Base-by-base conservation (phyloP, 2,113 vertebrate species). In the Cyphomyrus plagiostoma region DNA sequence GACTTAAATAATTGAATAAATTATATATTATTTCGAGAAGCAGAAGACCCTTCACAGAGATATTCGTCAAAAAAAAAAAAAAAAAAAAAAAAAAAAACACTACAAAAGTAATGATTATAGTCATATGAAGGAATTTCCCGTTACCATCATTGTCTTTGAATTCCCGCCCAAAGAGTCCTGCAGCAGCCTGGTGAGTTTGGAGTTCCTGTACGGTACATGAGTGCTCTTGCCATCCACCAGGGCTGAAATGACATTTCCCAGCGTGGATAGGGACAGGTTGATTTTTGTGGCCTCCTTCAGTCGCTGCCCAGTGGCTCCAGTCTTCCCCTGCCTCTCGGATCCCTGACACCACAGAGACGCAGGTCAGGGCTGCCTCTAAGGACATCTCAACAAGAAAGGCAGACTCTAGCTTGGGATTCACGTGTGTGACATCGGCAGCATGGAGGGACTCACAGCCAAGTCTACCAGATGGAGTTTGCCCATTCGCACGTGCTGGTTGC, bases 91-190 rank as follows among this genome's bases (percentile, higher is more conserved):
- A 58, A 58, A 23, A 66, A 0, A 3, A 66, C 10, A 11, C 58
- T 66, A 66, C 9, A 66, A 11, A 2, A 66, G n/a, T 3, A 3
- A 66, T 66, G 4, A 77, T 77, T 77, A 74, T 10, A 77, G 70
- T 77, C 3, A 77, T 77, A 77, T 77, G 5, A 39, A 39, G 35
- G 35, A 62, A 1, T 26, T 46, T 48, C 45, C 8, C 19, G 49
- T 49, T 95, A 99, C 98, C 98, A 99, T 99, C 98, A 99, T 99
- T 48, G 98, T 99, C 94, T 99, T 99, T 86, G 98, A 99, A 93
- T 99, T 99, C 93, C 98, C 98, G 58, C 98, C 98, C 2, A 99
- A 93, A 0, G 98, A 99, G 92, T 99, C 98, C 92, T 99, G 98
- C 86, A 99, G 96, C 89, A 99, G 96, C 21, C 98, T 96, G 0